Evolutionary conservation across 1,140 invertebrate genomes (phyloP).

Genomic region (Amyelois transitella): DNA sequence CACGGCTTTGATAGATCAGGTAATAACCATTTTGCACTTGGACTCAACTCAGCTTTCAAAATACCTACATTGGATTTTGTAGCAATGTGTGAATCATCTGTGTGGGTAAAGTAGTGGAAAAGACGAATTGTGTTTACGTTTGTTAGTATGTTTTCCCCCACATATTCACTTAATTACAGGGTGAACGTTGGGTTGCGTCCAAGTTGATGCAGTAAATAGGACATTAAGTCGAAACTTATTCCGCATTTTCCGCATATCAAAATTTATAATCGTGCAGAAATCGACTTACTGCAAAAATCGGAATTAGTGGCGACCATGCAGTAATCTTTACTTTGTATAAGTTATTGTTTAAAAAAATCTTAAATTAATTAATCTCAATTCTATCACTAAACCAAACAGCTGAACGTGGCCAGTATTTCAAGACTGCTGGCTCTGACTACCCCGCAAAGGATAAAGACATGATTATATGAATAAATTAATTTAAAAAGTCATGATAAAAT

Average conservation of each 20-base stretch:
- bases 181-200: conserved; percentile 61
- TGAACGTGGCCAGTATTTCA: too few species aligned
- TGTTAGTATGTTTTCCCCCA: too few species aligned
- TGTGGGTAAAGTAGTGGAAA: too few species aligned
- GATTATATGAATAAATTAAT: too few species aligned
- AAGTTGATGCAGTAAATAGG: conserved; percentile 55
- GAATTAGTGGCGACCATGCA: conserved; percentile 19
- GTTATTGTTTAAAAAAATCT: not conserved
- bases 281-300: not conserved
- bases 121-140: conserved; percentile 26
- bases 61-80: not conserved
- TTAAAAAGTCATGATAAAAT: conserved; percentile 4
- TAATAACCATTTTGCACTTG: conserved; percentile 63
- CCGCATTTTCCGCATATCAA: not conserved
- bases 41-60: conserved; percentile 44
- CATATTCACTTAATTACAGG: not conserved
- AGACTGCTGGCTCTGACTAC: too few species aligned
- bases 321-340: conserved; percentile 17
- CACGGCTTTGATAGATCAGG: conserved; percentile 75
- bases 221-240: conserved; percentile 26
- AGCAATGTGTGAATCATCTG: too few species aligned
- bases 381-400: too few species aligned
- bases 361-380: too few species aligned
- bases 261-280: not conserved
- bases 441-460: too few species aligned